These are phyloP conservation scores for Crossocerus cetratus DNA, from an alignment of 2,888 invertebrate species.

Conservation along the genomic window DNA sequence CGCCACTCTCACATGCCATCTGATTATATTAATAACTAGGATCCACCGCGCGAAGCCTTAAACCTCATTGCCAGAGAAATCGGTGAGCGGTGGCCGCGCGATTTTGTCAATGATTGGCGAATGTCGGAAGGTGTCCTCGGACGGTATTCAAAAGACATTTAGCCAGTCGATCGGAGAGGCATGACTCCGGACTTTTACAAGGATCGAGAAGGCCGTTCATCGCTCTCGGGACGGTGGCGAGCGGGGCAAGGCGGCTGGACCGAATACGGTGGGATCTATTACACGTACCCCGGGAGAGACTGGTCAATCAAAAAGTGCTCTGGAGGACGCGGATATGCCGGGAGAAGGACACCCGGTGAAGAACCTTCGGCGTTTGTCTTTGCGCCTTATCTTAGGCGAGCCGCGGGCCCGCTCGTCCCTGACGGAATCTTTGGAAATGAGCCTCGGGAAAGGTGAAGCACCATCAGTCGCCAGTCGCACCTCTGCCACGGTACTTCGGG, in stretches of 20 bases:
- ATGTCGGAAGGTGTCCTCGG: constrained; percentile 6
- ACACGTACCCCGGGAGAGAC: too few species aligned
- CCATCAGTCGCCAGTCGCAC: constrained; percentile 36
- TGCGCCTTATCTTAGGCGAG: constrained; percentile 38
- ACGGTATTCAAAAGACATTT: constrained; percentile 13
- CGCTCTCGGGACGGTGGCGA: neutral
- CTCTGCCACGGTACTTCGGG: constrained; percentile 32
- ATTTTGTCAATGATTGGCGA: neutral
- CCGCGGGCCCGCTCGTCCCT: constrained; percentile 27
- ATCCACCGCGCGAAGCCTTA: too few species aligned
- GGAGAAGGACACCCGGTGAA: constrained; percentile 32
- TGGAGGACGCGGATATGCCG: neutral
- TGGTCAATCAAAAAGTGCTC: neutral
- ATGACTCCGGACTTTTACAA: constrained; percentile 7
- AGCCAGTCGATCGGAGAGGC: constrained; percentile 11
- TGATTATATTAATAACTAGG: too few species aligned
- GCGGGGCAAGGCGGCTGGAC: too few species aligned
- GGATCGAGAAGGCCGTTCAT: constrained; percentile 18
- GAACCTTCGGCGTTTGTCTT: constrained; percentile 30
- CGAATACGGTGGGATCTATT: too few species aligned
- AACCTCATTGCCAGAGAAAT: too few species aligned
- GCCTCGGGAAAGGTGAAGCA: constrained; percentile 40
- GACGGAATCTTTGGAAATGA: constrained; percentile 31
- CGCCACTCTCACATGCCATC: too few species aligned
- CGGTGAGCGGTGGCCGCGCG: neutral